phyloP scores from a whole-genome alignment of 92 coral and sea anemone genomes.

The Zoanthus sansibaricus region DNA sequence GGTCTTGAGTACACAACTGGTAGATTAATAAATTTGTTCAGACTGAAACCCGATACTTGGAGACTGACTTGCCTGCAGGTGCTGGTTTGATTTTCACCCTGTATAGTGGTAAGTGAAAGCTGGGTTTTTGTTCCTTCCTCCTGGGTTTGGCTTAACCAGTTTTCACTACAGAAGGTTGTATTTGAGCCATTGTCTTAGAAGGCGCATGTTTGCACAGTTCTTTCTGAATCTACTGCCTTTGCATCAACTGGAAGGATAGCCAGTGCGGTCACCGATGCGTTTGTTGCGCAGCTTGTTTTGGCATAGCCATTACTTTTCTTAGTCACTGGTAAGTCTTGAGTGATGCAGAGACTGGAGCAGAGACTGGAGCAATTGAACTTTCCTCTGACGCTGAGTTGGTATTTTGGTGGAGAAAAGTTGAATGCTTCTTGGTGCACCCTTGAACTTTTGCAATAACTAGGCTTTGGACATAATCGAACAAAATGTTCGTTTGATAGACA shows the following conservation, averaged over 20 bases:
- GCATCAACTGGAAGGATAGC: conserved; percentile 51
- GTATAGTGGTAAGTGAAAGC: conserved; percentile 42
- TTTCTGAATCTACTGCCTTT: conserved; percentile 13
- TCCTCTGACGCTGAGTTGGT: too few relatives aligned
- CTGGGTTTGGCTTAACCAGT: neutral
- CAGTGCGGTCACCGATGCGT: conserved; percentile 8
- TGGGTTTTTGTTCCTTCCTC: conserved; percentile 17
- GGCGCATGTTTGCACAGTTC: conserved; percentile 48
- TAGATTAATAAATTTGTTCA: neutral
- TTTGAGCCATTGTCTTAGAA: conserved; percentile 68
- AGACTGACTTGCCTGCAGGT: conserved; percentile 25
- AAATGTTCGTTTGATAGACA: neutral
- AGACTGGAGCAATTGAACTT: too few relatives aligned
- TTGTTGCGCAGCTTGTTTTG: neutral
- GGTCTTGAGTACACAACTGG: conserved; percentile 30
- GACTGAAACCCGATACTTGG: conserved; percentile 19
- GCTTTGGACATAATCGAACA: conserved; percentile 16
- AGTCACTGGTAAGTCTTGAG: neutral
- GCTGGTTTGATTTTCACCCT: conserved; percentile 3
- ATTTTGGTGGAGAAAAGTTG: conserved; percentile 70
- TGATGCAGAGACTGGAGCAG: too few relatives aligned
- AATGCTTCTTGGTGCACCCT: conserved; percentile 61
- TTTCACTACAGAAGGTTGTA: conserved; percentile 46
- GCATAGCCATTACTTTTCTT: neutral
- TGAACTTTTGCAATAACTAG: conserved; percentile 49